These are phyloP conservation scores for Elysia chlorotica DNA, from an alignment of 1,140 invertebrate species.

Conservation along the genomic window DNA sequence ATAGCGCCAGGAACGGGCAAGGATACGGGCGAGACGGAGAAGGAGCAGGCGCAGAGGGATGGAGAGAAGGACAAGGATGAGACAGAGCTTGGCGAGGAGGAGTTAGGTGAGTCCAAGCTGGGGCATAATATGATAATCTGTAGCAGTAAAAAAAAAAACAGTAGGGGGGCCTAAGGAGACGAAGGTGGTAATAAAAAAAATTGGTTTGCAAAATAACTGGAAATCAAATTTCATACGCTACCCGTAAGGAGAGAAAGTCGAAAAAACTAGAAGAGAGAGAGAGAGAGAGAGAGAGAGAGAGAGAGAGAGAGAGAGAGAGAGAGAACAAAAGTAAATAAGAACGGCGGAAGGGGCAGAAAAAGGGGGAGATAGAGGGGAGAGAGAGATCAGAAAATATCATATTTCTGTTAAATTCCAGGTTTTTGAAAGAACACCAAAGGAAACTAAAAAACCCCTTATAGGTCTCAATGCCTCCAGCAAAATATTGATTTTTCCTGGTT, in stretches of 20 bases:
- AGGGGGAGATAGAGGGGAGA: too few species aligned
- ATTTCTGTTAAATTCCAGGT: too few species aligned
- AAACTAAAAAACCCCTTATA: too few species aligned
- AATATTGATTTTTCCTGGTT: too few species aligned
- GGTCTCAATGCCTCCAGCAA: too few species aligned
- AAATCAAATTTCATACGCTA: neutral
- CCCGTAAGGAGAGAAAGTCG: neutral
- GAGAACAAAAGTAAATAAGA: neutral
- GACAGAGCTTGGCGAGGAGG: neutral
- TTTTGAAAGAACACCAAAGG: too few species aligned
- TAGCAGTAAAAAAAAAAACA: slow-evolving; percentile 24
- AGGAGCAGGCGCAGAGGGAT: neutral
- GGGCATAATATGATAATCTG: too few species aligned
- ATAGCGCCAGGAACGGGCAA: neutral
- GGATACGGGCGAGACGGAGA: neutral
- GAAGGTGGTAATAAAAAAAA: neutral
- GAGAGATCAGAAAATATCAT: too few species aligned
- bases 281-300: slow-evolving; percentile 25
- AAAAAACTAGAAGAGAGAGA: neutral
- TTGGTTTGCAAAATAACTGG: too few species aligned
- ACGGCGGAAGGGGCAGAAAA: too few species aligned
- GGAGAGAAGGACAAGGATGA: neutral
- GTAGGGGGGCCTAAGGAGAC: neutral
- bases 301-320: slow-evolving; percentile 2
- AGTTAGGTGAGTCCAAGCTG: slow-evolving; percentile 10